Evolutionary conservation across 2,888 invertebrate species (phyloP).

Genomic region (Nemotelus pantherinus): DNA sequence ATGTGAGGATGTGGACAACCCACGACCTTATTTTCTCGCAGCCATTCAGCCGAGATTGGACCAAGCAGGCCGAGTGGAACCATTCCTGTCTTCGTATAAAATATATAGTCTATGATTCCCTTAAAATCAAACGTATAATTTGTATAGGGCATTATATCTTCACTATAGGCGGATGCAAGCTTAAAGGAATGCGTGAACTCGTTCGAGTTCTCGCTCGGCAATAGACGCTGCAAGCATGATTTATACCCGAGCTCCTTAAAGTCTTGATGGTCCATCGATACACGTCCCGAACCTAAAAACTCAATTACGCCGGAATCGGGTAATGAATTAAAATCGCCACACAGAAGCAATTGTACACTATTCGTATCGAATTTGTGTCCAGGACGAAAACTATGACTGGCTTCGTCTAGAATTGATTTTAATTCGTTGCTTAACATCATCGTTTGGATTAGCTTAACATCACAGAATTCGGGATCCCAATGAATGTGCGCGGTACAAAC

Average conservation of each 20-base stretch:
- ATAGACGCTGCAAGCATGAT: constrained; percentile 87
- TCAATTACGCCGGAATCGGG: constrained; percentile 98
- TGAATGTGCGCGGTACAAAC: constrained; percentile 99
- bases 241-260: constrained; percentile 97
- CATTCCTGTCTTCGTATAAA: constrained; percentile 96
- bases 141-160: constrained; percentile 96
- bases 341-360: constrained; percentile 90
- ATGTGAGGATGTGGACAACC: constrained; percentile 98
- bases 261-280: constrained; percentile 91
- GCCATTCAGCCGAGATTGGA: constrained; percentile 92
- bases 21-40: constrained; percentile 94
- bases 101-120: constrained; percentile 99
- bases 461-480: constrained; percentile 99
- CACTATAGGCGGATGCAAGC: constrained; percentile 93
- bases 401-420: constrained; percentile 86
- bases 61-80: constrained; percentile 94
- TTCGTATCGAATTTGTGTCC: constrained; percentile 77
- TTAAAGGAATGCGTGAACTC: constrained; percentile 97
- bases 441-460: constrained; percentile 98
- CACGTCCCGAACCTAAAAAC: constrained; percentile 90
- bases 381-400: constrained; percentile 79
- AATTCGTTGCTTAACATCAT: constrained; percentile 98
- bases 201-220: constrained; percentile 83
- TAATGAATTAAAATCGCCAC: constrained; percentile 98
- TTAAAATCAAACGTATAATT: constrained; percentile 99